A percentile compares a stretch with the other conserved stretches of the same genome.
Conservation (phyloP, 2,888 invertebrate genomes). For the Tachina lurida region DNA sequence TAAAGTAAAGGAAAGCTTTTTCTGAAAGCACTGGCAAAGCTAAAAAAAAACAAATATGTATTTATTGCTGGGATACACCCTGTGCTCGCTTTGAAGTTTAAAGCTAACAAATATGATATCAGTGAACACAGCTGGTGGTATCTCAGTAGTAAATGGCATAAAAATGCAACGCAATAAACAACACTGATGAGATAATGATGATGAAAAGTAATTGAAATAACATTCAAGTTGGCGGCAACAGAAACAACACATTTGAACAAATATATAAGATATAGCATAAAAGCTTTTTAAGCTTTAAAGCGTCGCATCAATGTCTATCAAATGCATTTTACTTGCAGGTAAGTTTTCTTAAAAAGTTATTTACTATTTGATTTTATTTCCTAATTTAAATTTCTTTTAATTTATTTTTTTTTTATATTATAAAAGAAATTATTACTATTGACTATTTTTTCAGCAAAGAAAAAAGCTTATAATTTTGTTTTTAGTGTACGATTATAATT, state of each 20-base stretch:
- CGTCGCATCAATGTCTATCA: constrained; percentile 43
- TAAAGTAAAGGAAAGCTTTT: constrained; percentile 35
- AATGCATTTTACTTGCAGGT: constrained; percentile 52
- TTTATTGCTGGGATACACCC: constrained; percentile 97
- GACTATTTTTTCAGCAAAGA: constrained; percentile 1
- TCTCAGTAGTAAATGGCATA: constrained; percentile 90
- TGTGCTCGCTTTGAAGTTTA: constrained; percentile 93
- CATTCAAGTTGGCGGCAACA: not conserved
- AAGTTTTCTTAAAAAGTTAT: constrained; percentile 36
- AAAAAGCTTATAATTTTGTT: constrained; percentile 48
- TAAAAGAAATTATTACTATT: not conserved
- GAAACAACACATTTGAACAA: not conserved
- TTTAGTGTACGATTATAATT: constrained; percentile 9
- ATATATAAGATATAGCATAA: not conserved
- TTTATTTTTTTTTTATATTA: constrained; percentile 23
- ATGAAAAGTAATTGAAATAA: not conserved
- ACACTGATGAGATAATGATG: not conserved
- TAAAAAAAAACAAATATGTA: constrained; percentile 74
- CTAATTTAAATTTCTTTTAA: constrained; percentile 2
- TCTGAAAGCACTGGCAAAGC: constrained; percentile 10
- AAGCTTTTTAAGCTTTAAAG: constrained; percentile 46
- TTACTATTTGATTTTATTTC: constrained; percentile 2
- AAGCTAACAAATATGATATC: constrained; percentile 76
- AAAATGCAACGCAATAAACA: constrained; percentile 74
- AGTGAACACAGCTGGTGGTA: constrained; percentile 99